These are phyloP conservation scores for Agrenia bidenticulata DNA, from an alignment of 2,888 invertebrate genomes.

Conservation along the genomic window DNA sequence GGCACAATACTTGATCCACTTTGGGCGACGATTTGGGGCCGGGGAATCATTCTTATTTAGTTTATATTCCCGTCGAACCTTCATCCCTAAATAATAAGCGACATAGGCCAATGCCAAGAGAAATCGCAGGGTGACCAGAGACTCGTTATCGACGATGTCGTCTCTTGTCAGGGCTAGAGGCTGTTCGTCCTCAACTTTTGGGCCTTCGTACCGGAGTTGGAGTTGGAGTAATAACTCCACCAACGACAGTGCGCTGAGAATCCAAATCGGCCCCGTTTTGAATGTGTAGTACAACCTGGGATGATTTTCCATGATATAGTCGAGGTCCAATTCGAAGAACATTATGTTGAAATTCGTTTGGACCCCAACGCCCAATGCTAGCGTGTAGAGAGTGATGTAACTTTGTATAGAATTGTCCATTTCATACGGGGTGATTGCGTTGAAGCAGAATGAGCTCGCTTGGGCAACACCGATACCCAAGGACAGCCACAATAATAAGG, in stretches of 20 bases:
- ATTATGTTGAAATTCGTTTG: slow-evolving; percentile 8
- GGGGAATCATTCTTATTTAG: neutral
- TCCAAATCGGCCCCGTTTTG: neutral
- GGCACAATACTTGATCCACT: slow-evolving; percentile 6
- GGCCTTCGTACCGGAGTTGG: neutral
- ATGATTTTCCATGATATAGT: neutral
- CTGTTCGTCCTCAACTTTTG: too few species aligned
- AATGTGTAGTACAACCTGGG: neutral
- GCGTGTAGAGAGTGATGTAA: slow-evolving; percentile 7
- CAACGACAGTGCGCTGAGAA: neutral
- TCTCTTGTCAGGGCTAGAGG: neutral
- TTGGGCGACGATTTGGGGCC: neutral
- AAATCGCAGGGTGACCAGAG: neutral
- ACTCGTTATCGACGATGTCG: neutral
- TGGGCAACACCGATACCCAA: slow-evolving; percentile 1
- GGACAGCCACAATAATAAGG: too few species aligned
- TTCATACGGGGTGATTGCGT: neutral
- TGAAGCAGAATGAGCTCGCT: neutral
- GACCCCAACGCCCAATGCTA: slow-evolving; percentile 1
- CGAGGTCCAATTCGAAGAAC: neutral
- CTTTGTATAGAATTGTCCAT: slow-evolving; percentile 1
- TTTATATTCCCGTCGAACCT: neutral
- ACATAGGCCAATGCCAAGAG: neutral
- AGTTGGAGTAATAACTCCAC: neutral
- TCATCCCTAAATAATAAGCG: slow-evolving; percentile 7